Evolutionary conservation across 2,797 vertebrate genomes (phyloP).

Genomic region (Propithecus perrieri): DNA sequence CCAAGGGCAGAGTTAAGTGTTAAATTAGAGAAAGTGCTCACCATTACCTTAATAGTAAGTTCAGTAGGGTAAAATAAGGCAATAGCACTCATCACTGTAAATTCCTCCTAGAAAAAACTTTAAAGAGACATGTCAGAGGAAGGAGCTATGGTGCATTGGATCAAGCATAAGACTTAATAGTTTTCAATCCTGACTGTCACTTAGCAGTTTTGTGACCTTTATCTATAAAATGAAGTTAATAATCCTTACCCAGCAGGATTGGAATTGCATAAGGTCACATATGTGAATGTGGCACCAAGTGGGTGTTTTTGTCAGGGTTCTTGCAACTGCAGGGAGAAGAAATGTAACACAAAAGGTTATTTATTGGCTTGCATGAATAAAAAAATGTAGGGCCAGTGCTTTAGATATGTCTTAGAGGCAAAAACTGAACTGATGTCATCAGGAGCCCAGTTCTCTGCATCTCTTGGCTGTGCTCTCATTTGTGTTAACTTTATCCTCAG

Average conservation of each 20-base stretch:
- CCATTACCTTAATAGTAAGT: not conserved
- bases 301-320: not conserved
- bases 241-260: not conserved
- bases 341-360: constrained; percentile 15
- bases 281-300: not conserved
- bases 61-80: not conserved
- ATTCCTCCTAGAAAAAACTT: not conserved
- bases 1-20: not conserved
- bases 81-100: not conserved
- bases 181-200: not conserved
- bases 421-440: not conserved
- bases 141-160: not conserved
- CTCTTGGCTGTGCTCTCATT: not conserved
- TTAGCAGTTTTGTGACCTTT: constrained; percentile 58
- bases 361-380: not conserved
- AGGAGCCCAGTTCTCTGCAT: not conserved
- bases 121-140: not conserved
- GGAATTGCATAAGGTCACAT: not conserved
- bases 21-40: not conserved
- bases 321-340: constrained; percentile 1
- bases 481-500: not conserved
- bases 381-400: not conserved
- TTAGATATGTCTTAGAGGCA: not conserved
- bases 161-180: constrained; percentile 14
- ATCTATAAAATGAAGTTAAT: constrained; percentile 52